Percentiles rank a stretch among this genome's conserved stretches.
Evolutionary conservation across 53 echinoderm and acorn worm genomes (phyloP).

Genomic region (Pentamera pediparva): DNA sequence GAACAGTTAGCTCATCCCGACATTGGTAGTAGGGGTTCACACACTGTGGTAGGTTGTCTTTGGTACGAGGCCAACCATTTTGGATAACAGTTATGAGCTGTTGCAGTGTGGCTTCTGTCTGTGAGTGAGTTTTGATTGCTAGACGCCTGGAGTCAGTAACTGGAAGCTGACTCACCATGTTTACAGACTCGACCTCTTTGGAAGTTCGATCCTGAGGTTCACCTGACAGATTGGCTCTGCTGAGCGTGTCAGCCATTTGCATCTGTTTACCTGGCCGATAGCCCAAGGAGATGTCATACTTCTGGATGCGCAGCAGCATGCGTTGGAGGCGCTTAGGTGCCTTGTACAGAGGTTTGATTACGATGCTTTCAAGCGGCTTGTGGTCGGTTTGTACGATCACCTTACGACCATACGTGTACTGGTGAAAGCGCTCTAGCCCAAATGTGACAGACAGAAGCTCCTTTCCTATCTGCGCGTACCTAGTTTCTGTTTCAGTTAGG

Average conservation of each 20-base stretch:
- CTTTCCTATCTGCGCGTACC: conserved; percentile 64
- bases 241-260: conserved; percentile 48
- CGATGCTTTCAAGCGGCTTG: conserved; percentile 56
- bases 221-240: conserved; percentile 27
- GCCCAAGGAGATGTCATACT: conserved; percentile 28
- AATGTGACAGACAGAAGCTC: conserved; percentile 41
- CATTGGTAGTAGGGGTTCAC: conserved; percentile 37
- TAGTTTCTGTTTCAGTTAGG: conserved; percentile 37
- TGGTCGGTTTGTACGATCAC: conserved; percentile 50
- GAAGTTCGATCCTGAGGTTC: background rate
- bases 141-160: conserved; percentile 1
- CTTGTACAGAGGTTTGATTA: conserved; percentile 43
- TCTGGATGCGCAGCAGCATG: conserved; percentile 39
- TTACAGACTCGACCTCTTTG: conserved; percentile 25
- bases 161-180: conserved; percentile 25
- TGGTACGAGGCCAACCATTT: conserved; percentile 31
- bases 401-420: conserved; percentile 43
- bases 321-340: conserved; percentile 49
- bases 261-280: conserved; percentile 39
- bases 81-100: background rate
- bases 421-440: conserved; percentile 46
- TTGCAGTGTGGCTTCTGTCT: conserved; percentile 10
- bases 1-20: conserved; percentile 33
- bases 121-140: conserved; percentile 20
- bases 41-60: conserved; percentile 1